Percentiles rank a stretch among this genome's conserved stretches.
Conservation (phyloP, 2,888 invertebrate species). For the Pardosa pseudoannulata region DNA sequence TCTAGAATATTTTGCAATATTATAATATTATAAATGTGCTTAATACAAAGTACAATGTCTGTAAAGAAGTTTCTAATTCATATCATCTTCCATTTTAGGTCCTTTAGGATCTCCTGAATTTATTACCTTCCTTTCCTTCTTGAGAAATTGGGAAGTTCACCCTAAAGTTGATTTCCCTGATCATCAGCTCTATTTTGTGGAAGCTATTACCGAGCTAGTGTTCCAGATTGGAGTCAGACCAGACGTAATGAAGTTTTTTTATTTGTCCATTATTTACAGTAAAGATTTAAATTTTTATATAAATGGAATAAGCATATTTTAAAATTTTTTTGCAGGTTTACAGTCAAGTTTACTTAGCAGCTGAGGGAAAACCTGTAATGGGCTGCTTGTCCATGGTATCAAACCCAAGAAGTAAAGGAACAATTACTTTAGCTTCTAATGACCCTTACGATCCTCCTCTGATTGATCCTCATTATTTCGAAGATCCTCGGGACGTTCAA, state of each 20-base stretch:
- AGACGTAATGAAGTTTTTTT: too few species aligned
- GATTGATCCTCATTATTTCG: slow-evolving; percentile 38
- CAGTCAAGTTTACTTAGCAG: background rate
- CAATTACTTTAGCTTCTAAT: slow-evolving; percentile 6
- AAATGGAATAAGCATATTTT: too few species aligned
- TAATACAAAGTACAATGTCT: too few species aligned
- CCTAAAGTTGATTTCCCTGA: slow-evolving; percentile 15
- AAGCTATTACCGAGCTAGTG: background rate
- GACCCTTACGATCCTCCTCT: slow-evolving; percentile 28
- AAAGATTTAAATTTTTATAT: too few species aligned
- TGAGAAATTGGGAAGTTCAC: background rate
- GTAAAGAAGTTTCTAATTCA: too few species aligned
- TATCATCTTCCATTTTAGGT: too few species aligned
- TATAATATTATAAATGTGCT: too few species aligned
- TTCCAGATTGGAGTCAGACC: background rate
- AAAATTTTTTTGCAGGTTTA: background rate
- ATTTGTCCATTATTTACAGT: too few species aligned
- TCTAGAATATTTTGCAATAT: too few species aligned
- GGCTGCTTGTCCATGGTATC: background rate
- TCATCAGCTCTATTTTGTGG: slow-evolving; percentile 33
- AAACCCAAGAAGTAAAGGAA: slow-evolving; percentile 25
- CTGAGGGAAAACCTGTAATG: background rate
- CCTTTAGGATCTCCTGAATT: background rate
- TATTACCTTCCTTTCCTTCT: background rate
- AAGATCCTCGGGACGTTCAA: slow-evolving; percentile 5